A percentile compares a stretch with the other conserved stretches of the same genome.
Conservation (phyloP, 2,797 vertebrate species). For the Mareca strepera region DNA sequence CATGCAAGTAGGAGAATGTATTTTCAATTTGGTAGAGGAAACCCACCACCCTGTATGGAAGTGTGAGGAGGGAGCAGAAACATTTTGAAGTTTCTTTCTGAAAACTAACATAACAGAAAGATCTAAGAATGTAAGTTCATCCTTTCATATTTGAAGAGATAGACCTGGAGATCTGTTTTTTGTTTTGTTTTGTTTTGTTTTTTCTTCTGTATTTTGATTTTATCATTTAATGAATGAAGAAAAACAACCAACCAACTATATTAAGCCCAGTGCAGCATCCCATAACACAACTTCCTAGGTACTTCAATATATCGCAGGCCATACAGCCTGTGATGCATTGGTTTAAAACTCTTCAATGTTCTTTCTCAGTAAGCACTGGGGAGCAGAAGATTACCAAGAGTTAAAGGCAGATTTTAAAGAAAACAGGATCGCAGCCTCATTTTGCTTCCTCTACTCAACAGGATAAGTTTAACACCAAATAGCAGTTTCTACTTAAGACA, state of each 20-base stretch:
- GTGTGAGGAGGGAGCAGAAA: not conserved
- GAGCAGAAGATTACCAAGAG: not conserved
- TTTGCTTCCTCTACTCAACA: not conserved
- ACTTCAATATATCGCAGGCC: not conserved
- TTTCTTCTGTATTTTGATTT: not conserved
- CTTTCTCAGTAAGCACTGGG: not conserved
- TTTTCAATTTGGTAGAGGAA: not conserved
- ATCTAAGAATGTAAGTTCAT: not conserved
- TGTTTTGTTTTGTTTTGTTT: too few relatives aligned
- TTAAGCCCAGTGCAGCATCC: not conserved
- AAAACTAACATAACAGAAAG: not conserved
- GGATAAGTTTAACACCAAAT: not conserved
- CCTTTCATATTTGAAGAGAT: not conserved
- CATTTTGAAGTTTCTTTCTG: not conserved
- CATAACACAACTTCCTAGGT: not conserved
- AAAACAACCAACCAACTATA: not conserved
- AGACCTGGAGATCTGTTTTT: not conserved
- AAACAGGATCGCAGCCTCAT: not conserved
- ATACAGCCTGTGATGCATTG: not conserved
- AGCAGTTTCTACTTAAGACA: not conserved
- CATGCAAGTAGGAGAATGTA: not conserved
- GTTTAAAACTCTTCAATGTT: not conserved
- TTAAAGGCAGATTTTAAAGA: not conserved
- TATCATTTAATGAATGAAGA: not conserved
- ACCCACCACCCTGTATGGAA: not conserved